Evolutionary conservation across 2,888 invertebrate genomes (phyloP), one percentile per base, ranked within the genome.

Genomic region (Adela reaumurella): DNA sequence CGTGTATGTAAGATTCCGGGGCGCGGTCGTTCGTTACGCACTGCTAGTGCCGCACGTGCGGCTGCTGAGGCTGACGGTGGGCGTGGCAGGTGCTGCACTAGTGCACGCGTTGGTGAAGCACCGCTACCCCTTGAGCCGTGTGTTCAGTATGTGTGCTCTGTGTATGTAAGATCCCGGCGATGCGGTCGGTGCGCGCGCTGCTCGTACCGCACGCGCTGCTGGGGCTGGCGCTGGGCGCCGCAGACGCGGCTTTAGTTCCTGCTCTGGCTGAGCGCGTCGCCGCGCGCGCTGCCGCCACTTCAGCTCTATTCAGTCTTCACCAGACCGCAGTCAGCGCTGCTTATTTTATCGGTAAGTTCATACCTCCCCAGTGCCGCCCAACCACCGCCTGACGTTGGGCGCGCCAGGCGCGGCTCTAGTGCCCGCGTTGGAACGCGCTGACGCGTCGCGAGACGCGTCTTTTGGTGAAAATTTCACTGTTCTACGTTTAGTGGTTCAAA

Each of bases 181-280:
- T 64, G 45, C 19, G 50, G 47, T 46, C 35, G 35, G 49, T 63
- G 10, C 52, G 50, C 24, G 55, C 54, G 55, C 52, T 50, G 55
- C 62, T 64, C 60, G 55, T 60, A 55, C 69, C 76, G 59, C 79
- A 80, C 67, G 59, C 60, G 58, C 58, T 58, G 58, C 70, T 81
- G 60, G 74, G 74, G 50, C 57, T 55, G 51, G 71, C 74, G 49
- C 65, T 72, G 57, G 73, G 68, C 54, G 70, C 70, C 53, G 58
- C 63, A 55, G 68, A 69, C 62, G 74, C 68, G 54, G 78, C 76
- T 61, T 64, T 77, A 59, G 70, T 77, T 59, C 77, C 73, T 49
- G 70, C 70, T 54, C 64, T 69, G 56, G 55, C 64, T 53, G 60
- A 59, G 54, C 62, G 61, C 3, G 55, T 54, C 42, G 57, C 58